Evolutionary conservation across 2,113 vertebrate genomes (phyloP).

Genomic region (Corythoichthys intestinalis): DNA sequence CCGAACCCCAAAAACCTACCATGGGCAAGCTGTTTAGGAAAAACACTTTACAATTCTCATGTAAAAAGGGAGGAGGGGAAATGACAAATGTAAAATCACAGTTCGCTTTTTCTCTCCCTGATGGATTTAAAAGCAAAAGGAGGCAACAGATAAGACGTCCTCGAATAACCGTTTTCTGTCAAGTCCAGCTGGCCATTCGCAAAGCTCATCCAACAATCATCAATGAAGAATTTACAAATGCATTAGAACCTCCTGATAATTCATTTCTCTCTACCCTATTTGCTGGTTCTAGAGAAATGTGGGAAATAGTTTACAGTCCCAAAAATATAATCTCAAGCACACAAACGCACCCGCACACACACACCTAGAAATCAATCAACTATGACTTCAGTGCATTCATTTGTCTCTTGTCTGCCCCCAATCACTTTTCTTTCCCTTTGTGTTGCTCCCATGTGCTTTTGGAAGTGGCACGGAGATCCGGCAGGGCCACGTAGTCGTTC

Average conservation of each 20-base stretch:
- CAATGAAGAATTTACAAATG: slow-evolving; percentile 28
- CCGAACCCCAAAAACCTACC: slow-evolving; percentile 44
- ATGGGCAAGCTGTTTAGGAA: slow-evolving; percentile 55
- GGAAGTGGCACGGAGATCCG: slow-evolving; percentile 81
- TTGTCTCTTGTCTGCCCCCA: slow-evolving; percentile 34
- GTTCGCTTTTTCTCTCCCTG: slow-evolving; percentile 59
- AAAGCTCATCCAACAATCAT: slow-evolving; percentile 9
- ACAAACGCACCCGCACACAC: slow-evolving; percentile 6
- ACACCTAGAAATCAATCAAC: slow-evolving; percentile 14
- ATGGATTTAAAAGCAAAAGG: slow-evolving; percentile 58
- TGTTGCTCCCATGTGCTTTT: slow-evolving; percentile 74
- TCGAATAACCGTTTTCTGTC: slow-evolving; percentile 18
- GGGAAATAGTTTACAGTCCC: slow-evolving; percentile 6
- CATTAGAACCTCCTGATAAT: slow-evolving; percentile 12
- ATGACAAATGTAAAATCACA: slow-evolving; percentile 57
- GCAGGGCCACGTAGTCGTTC: slow-evolving; percentile 89
- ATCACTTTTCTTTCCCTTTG: slow-evolving; percentile 73
- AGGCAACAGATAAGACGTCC: slow-evolving; percentile 34
- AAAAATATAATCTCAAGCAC: slow-evolving; percentile 8
- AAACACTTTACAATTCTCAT: slow-evolving; percentile 48
- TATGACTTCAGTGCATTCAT: slow-evolving; percentile 55
- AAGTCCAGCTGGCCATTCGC: slow-evolving; percentile 32
- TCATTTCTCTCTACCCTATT: background rate
- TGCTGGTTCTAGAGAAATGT: slow-evolving; percentile 12
- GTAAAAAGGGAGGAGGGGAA: slow-evolving; percentile 45